Evolutionary conservation across 1,140 invertebrate species (phyloP).

Genomic region (Halictus rubicundus): DNA sequence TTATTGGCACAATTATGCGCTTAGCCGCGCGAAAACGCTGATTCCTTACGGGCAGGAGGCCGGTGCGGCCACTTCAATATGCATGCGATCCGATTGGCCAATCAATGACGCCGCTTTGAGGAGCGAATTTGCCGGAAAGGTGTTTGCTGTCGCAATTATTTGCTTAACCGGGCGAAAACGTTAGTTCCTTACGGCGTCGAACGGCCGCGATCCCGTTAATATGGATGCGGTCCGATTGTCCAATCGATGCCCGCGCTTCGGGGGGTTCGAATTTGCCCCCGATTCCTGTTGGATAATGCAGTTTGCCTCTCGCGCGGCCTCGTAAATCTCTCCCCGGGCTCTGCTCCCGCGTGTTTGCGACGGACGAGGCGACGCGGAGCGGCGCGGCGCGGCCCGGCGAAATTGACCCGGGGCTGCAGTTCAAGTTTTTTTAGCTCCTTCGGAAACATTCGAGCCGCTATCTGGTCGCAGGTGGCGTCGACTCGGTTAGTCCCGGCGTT

Average conservation of each 20-base stretch:
- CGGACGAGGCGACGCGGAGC: neutral
- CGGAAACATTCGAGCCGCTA: neutral
- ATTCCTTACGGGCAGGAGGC: neutral
- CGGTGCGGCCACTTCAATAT: neutral
- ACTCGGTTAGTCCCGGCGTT: neutral
- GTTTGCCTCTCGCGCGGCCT: neutral
- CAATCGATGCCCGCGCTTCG: neutral
- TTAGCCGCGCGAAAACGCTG: neutral
- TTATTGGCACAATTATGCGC: slow-evolving; percentile 8
- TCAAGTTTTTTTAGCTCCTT: neutral
- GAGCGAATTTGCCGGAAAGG: neutral
- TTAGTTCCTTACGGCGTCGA: neutral
- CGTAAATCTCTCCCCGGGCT: slow-evolving; percentile 10
- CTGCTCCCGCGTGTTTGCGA: too few species aligned
- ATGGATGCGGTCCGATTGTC: neutral
- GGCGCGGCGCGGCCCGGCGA: too few species aligned
- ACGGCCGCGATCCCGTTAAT: neutral
- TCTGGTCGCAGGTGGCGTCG: slow-evolving; percentile 11
- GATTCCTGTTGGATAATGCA: slow-evolving; percentile 11
- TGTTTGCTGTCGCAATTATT: slow-evolving; percentile 1
- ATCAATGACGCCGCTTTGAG: neutral
- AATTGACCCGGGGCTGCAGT: neutral
- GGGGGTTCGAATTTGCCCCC: neutral
- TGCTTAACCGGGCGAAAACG: neutral
- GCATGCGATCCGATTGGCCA: neutral